Evolutionary conservation across 2,113 vertebrate genomes (phyloP).

Genomic region (Python bivittatus): DNA sequence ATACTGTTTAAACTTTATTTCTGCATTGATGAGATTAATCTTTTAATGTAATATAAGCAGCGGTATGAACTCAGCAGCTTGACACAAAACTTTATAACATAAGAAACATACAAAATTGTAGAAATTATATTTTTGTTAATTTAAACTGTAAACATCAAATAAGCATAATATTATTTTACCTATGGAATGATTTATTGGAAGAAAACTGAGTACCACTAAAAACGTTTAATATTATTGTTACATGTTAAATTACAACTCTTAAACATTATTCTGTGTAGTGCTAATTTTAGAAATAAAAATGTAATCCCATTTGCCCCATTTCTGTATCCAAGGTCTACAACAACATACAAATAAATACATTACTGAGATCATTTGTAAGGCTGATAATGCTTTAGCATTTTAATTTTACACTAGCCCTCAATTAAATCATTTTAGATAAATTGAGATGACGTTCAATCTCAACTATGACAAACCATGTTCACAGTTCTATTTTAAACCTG

Average conservation of each 20-base stretch:
- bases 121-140: conserved; percentile 43
- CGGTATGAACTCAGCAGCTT: background rate
- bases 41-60: background rate
- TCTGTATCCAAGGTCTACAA: conserved; percentile 47
- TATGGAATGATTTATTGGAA: conserved; percentile 58
- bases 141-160: background rate
- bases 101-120: conserved; percentile 42
- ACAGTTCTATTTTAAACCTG: conserved; percentile 42
- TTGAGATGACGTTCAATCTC: conserved; percentile 16
- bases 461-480: conserved; percentile 1
- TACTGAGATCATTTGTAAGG: conserved; percentile 12
- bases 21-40: background rate
- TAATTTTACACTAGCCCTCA: conserved; percentile 15
- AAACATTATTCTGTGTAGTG: conserved; percentile 66
- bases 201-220: conserved; percentile 54
- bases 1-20: background rate
- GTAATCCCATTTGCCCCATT: conserved; percentile 37
- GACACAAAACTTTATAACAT: background rate
- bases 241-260: conserved; percentile 76
- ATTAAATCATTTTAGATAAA: conserved; percentile 30
- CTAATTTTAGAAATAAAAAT: conserved; percentile 73
- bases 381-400: rapidly evolving
- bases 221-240: conserved; percentile 68
- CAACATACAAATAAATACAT: conserved; percentile 69
- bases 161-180: conserved; percentile 28